A percentile compares a stretch with the other conserved stretches of the same genome.
These are phyloP conservation scores for Pissodes strobi DNA, from an alignment of 1,140 invertebrate species.

Conservation along the genomic window DNA sequence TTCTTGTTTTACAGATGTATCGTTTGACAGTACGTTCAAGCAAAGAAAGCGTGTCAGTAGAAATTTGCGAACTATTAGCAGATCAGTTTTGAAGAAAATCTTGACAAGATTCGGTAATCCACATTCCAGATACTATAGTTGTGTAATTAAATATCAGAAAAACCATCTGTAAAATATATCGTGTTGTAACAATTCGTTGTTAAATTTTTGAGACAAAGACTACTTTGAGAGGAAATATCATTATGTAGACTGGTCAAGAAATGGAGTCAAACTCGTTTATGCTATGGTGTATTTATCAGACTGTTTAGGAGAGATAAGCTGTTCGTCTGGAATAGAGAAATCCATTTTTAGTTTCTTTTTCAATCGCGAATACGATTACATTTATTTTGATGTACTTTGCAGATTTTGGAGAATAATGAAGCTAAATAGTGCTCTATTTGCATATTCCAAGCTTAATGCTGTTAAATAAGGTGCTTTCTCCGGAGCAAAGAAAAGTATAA, in stretches of 20 bases:
- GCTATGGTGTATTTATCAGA: too few species aligned
- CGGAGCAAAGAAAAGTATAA: too few species aligned
- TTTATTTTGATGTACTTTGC: not conserved
- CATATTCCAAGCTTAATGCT: too few species aligned
- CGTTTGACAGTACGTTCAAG: conserved; percentile 94
- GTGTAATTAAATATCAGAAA: conserved; percentile 36
- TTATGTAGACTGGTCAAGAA: conserved; percentile 6
- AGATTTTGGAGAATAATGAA: too few species aligned
- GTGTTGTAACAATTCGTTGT: conserved; percentile 28
- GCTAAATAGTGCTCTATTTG: too few species aligned
- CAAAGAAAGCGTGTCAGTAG: conserved; percentile 91
- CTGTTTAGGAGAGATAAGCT: not conserved
- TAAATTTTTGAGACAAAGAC: conserved; percentile 34
- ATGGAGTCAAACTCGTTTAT: not conserved
- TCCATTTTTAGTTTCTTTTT: not conserved
- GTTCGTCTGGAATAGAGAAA: too few species aligned
- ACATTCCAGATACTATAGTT: conserved; percentile 36
- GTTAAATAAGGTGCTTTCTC: too few species aligned
- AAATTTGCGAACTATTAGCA: conserved; percentile 84
- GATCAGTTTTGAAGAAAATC: conserved; percentile 78
- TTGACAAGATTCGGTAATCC: conserved; percentile 7
- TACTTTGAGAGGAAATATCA: conserved; percentile 32
- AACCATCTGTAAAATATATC: conserved; percentile 32
- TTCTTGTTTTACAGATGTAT: conserved; percentile 83
- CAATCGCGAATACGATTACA: not conserved